Base-by-base conservation (phyloP, 2,113 vertebrate genomes). In the Lagopus leucura region DNA sequence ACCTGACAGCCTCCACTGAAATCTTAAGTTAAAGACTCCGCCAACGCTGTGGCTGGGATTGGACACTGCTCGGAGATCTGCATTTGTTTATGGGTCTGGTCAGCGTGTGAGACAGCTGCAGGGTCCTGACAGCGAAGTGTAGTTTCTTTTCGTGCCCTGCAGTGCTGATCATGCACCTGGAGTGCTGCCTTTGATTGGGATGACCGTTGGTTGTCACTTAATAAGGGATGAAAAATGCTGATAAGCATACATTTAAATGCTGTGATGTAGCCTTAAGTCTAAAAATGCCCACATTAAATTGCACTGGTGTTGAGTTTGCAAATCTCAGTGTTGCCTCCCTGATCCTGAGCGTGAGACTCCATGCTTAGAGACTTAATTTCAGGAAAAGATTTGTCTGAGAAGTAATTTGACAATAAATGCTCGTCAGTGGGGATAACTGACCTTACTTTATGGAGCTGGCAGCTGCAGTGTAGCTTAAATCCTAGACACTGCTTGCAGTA, bases 401-500 rank as follows among this genome's bases (percentile, higher is more conserved):
- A 82, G 52, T 87, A 67, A 38, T 65, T 86, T 81, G 15, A 7
- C 88, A 93, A 94, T 47, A 63, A 71, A 28, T 83, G 61, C n/a
- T 89, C 72, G 50, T 75, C 65, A 90, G 73, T 75, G 73, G 82
- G 64, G 71, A 81, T 90, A 88, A 93, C 70, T 81, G 48, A 79
- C 85, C 57, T 76, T 82, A 70, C 60, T 69, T 55, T 72, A 65
- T 71, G 38, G 73, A 83, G 58, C 6, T 75, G 76, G 77, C 77
- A 96, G 82, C 82, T 88, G 90, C 40, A 83, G 58, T 76, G 42
- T 3, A 92, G 80, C 77, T 95, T 86, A 82, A 92, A 91, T 82
- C n/a, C 24, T 78, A 67, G 81, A 75, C 7, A 13, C 77, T 93
- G 57, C 89, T 94, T 93, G 92, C 82, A 89, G 55, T 97, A 96